phyloP scores from a whole-genome alignment of 2,797 vertebrate species.

The Mustela erminea region DNA sequence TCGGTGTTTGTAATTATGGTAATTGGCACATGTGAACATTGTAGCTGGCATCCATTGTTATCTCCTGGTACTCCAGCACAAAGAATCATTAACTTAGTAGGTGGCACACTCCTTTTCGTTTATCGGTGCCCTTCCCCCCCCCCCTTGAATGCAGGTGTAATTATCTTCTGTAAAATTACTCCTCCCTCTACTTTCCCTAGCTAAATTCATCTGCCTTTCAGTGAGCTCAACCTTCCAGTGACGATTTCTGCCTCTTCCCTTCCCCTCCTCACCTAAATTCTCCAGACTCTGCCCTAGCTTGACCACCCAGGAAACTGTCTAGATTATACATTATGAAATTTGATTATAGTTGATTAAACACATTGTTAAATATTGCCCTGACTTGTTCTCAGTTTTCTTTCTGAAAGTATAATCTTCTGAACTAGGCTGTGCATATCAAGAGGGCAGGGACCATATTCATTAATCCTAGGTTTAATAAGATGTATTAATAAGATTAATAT shows the following conservation, averaged over 20 bases:
- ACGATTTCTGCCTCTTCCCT: background rate
- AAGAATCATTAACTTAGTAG: slow-evolving; percentile 40
- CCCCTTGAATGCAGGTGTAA: background rate
- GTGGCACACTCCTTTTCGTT: slow-evolving; percentile 23
- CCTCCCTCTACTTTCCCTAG: slow-evolving; percentile 13
- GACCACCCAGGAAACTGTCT: slow-evolving; percentile 45
- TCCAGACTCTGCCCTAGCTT: background rate
- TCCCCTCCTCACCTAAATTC: background rate
- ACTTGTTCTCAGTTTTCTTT: slow-evolving; percentile 58
- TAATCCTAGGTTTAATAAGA: slow-evolving; percentile 16
- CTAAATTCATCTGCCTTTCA: background rate
- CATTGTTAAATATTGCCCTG: slow-evolving; percentile 45
- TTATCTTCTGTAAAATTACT: slow-evolving; percentile 42
- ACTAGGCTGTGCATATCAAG: slow-evolving; percentile 12
- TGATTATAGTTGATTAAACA: slow-evolving; percentile 61
- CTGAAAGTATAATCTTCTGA: slow-evolving; percentile 42
- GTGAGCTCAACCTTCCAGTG: background rate
- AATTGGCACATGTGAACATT: slow-evolving; percentile 12
- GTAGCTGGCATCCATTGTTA: background rate
- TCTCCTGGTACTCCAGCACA: background rate
- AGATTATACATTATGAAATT: slow-evolving; percentile 55
- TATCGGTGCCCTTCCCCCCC: background rate
- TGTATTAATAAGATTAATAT: slow-evolving; percentile 26
- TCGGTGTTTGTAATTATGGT: slow-evolving; percentile 49
- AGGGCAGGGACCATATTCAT: background rate